Base-by-base conservation (phyloP, 2,888 invertebrate genomes). In the Morpho deidamia region DNA sequence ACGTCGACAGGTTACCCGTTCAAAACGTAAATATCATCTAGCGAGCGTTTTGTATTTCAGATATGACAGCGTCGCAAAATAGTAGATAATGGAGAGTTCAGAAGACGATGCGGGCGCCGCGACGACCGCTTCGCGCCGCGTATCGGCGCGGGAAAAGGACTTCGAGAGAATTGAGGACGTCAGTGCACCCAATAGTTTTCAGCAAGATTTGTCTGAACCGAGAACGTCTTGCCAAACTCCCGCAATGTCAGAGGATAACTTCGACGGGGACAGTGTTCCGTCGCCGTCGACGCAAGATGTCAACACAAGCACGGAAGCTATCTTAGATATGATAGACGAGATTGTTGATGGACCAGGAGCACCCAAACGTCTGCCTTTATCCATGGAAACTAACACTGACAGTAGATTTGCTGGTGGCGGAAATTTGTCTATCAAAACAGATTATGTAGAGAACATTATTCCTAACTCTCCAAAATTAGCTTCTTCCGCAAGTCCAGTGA, bases 71-170 rank as follows among this genome's bases (percentile, higher is more conserved):
- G 78, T 82, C 77, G 82, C 79, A 80, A 82, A 86, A 85, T 71
- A 84, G 86, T 87, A 90, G 90, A 90, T 90, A 90, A 90, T 90
- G 90, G 90, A 90, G 86, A 83, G 87, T 77, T 82, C 85, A 70
- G 90, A 90, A 83, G 90, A 90, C 75, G 90, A 90, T 90, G 88
- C 89, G 86, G 90, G 90, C 75, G 76, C 83, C 82, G 83, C 87
- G 79, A 81, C 83, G 76, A 84, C 75, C 79, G 85, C 87, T 84
- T 86, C 88, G 88, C 83, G 87, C 85, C 83, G 84, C 74, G 77
- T 76, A 80, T 78, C 87, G 89, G 87, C 90, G 90, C 90, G 90
- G 90, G 90, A 90, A 90, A 89, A 81, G 72, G 80, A 81, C 74
- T 71, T 82, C 74, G 81, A 74, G 66, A 77, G 72, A 76, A 74